These are phyloP conservation scores for Labeo rohita DNA, from an alignment of 2,113 vertebrate species.

Conservation along the genomic window DNA sequence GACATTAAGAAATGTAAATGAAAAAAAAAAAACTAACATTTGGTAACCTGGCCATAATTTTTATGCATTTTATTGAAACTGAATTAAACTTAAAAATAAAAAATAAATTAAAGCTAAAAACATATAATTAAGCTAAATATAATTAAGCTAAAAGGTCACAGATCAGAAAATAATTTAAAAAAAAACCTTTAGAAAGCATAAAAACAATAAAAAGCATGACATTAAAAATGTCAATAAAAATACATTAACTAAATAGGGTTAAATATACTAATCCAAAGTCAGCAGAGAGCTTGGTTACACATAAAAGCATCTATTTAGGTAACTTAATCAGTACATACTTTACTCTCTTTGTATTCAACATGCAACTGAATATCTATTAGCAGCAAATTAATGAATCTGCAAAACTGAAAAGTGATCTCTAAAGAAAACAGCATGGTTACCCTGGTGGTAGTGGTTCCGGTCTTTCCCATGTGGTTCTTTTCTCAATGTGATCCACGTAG, in stretches of 20 bases:
- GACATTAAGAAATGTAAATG: neutral
- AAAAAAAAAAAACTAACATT: neutral
- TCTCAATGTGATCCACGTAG: constrained; percentile 97
- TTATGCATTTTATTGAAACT: too few species aligned
- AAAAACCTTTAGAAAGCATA: neutral
- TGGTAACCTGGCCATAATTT: too few species aligned
- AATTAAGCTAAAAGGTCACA: neutral
- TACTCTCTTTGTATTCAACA: neutral
- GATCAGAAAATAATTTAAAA: neutral
- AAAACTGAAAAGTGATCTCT: neutral
- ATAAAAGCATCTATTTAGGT: neutral
- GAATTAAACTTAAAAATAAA: too few species aligned
- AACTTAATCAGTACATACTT: neutral
- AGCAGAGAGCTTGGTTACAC: neutral
- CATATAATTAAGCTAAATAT: neutral
- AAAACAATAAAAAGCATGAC: neutral
- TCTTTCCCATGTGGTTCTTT: constrained; percentile 95
- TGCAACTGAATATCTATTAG: neutral
- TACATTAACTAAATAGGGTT: neutral
- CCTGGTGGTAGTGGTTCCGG: constrained; percentile 93
- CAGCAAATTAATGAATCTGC: neutral
- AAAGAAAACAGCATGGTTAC: constrained; percentile 69
- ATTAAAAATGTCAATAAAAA: neutral
- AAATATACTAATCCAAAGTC: neutral
- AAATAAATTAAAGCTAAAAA: too few species aligned